Evolutionary conservation across 2,113 vertebrate species (phyloP), one percentile per base, ranked within the genome.

Genomic region (Neopipo cinnamomea): DNA sequence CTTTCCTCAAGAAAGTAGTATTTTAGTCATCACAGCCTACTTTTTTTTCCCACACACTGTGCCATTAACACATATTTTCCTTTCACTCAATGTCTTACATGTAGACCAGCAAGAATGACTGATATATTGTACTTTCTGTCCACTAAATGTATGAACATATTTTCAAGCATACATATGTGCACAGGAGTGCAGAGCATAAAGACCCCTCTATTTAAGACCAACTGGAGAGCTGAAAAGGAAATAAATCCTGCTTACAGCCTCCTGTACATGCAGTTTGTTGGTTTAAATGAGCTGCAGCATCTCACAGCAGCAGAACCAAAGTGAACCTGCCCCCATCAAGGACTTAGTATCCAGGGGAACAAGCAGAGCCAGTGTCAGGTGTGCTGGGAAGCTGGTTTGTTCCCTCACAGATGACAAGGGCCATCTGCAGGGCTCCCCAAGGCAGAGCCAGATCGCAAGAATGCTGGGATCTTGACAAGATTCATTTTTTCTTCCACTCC

Each of bases 51-150:
- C 78, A 68, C 87, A 12, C 84, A 66, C 22, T 82, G 14, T 95
- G 74, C 74, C 37, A 76, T 76, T 91, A 88, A 76, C 89, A 71
- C 35, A 52, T 30, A 89, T 82, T 85, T 95, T 73, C 49, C 49
- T 89, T 78, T 89, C 76, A 59, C 37, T 88, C 15, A 19, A 5
- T 27, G 6, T 39, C 33, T 87, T 56, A 85, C 79, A 62, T 42
- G 49, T 53, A 82, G 53, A 56, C 31, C n/a, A 88, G 25, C 37
- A 79, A 42, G 33, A 73, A 37, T 28, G 55, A 72, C 24, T 78
- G 47, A 47, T 44, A n/a, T 9, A 4, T 41, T 71, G 19, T 59
- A 33, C 17, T 82, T 89, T 81, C 58, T 52, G 42, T 41, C 41
- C 81, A 46, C 20, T 41, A 19, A 80, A 24, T 4, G 6, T 27